These are phyloP conservation scores for Maylandia zebra DNA, from an alignment of 2,113 vertebrate genomes.

Conservation along the genomic window DNA sequence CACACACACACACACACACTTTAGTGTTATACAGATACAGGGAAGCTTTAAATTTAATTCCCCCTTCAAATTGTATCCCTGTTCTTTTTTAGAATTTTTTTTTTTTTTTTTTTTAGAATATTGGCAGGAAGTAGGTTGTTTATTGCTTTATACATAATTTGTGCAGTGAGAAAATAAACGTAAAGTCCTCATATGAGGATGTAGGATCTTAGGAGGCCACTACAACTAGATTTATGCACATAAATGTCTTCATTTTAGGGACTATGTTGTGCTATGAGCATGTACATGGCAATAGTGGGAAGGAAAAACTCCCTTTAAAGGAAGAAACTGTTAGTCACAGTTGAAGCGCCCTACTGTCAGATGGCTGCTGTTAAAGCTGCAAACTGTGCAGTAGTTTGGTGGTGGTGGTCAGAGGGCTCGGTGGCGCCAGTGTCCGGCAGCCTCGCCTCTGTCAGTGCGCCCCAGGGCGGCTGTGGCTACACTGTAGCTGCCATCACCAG, in stretches of 20 bases:
- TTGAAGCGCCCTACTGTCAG: neutral
- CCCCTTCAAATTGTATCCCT: neutral
- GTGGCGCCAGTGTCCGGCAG: no score
- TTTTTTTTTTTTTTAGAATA: neutral
- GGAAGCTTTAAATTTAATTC: neutral
- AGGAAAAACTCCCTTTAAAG: neutral
- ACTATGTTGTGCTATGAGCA: neutral
- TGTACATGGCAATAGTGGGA: neutral
- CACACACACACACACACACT: no score
- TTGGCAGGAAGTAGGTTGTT: neutral
- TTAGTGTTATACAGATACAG: neutral
- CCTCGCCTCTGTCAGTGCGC: no score
- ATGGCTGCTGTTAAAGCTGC: neutral
- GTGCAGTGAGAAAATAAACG: neutral
- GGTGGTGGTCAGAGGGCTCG: no score
- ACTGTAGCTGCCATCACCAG: no score
- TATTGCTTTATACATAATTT: neutral
- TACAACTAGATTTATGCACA: neutral
- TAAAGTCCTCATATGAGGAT: neutral
- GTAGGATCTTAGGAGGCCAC: neutral
- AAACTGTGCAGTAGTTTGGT: neutral
- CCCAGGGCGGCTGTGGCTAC: no score
- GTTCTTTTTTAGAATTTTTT: neutral
- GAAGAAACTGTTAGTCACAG: neutral
- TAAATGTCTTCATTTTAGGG: neutral